phyloP scores from a whole-genome alignment of 2,113 vertebrate species.

The Coptodon bakossiorum region DNA sequence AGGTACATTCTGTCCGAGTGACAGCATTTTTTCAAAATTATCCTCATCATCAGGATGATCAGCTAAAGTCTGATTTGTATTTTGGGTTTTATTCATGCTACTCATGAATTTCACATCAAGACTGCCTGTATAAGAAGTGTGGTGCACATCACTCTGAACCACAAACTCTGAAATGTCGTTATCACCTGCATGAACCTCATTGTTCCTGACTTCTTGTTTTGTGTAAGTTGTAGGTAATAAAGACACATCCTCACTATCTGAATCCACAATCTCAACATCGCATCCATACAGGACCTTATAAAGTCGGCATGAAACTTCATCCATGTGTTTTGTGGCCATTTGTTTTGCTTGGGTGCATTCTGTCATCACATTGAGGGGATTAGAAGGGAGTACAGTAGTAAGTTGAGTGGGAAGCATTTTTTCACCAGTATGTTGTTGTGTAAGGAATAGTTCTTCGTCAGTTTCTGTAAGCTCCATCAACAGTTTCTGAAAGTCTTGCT shows the following conservation, averaged over 20 bases:
- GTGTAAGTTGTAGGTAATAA: neutral
- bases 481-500: constrained; percentile 62
- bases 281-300: constrained; percentile 64
- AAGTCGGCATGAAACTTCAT: constrained; percentile 63
- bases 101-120: neutral
- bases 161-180: neutral
- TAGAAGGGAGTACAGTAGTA: neutral
- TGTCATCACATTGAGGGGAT: neutral
- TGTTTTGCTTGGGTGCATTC: neutral
- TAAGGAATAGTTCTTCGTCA: neutral
- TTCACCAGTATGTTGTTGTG: neutral
- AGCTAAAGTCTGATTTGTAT: neutral
- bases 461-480: constrained; percentile 46
- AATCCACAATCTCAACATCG: constrained; percentile 8
- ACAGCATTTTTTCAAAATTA: neutral
- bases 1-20: neutral
- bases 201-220: neutral
- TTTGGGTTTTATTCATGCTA: neutral
- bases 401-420: neutral
- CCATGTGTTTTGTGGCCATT: constrained; percentile 17
- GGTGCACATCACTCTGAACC: neutral
- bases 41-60: neutral
- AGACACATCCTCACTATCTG: neutral
- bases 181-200: neutral
- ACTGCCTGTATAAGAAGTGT: neutral